phyloP scores from a whole-genome alignment of 2,113 vertebrate species.

The Dasyornis broadbenti region DNA sequence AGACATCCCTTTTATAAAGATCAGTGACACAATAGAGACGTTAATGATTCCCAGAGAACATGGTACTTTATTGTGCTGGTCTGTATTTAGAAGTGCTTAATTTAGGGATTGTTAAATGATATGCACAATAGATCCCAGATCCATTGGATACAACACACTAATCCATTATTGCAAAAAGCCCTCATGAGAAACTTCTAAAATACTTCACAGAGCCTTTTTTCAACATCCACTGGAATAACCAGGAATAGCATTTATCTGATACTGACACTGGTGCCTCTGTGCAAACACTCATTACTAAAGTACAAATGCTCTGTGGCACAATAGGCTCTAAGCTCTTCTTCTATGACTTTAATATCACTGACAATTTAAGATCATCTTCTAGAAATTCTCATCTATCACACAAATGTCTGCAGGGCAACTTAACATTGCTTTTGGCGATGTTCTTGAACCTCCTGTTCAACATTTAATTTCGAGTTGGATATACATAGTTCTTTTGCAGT shows the following conservation, averaged over 20 bases:
- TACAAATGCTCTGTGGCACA: neutral
- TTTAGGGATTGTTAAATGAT: neutral
- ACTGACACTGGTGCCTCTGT: neutral
- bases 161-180: neutral
- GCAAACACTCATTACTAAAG: neutral
- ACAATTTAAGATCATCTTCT: conserved; percentile 10
- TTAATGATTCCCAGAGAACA: neutral
- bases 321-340: neutral
- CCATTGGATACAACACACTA: neutral
- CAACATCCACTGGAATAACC: neutral
- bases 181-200: neutral
- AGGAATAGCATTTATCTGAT: neutral
- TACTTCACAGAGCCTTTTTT: neutral
- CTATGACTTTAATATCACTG: neutral
- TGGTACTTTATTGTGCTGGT: neutral
- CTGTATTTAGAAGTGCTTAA: neutral
- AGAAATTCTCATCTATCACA: conserved; percentile 39
- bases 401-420: conserved; percentile 36
- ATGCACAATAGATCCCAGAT: neutral
- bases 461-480: conserved; percentile 29
- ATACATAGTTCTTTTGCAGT: conserved; percentile 38
- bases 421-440: conserved; percentile 24
- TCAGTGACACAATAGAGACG: neutral
- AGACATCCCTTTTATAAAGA: neutral
- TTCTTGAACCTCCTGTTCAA: conserved; percentile 41